Conservation (phyloP, 2,113 vertebrate species). For the Rhea americana region DNA sequence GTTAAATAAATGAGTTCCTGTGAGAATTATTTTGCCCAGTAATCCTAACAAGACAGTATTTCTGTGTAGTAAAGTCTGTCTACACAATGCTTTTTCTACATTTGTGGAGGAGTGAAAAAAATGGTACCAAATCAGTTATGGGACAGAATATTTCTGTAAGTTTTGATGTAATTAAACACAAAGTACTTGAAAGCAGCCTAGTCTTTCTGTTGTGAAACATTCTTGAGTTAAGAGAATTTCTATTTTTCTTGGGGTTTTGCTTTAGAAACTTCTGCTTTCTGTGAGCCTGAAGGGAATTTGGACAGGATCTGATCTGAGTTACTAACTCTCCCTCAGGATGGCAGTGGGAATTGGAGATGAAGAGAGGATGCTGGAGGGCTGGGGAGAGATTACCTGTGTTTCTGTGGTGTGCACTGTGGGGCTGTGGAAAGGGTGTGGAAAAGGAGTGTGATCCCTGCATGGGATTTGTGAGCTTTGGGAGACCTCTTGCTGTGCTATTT, state of each 20-base stretch:
- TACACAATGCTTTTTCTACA: not conserved
- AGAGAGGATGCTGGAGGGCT: rapidly evolving
- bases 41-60: not conserved
- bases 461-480: not conserved
- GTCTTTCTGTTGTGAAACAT: rapidly evolving
- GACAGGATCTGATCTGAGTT: not conserved
- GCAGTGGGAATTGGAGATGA: rapidly evolving
- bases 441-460: not conserved
- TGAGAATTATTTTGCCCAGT: not conserved
- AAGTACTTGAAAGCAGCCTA: not conserved
- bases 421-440: not conserved
- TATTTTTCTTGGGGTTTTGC: not conserved
- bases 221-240: conserved; percentile 12
- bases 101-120: rapidly evolving
- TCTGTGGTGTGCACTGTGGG: not conserved
- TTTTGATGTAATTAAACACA: not conserved
- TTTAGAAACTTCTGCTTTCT: conserved; percentile 17
- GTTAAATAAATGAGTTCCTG: not conserved
- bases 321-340: rapidly evolving
- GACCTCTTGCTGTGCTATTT: not conserved
- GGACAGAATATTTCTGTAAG: not conserved
- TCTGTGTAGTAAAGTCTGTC: not conserved
- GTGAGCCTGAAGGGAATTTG: not conserved
- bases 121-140: not conserved
- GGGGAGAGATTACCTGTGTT: not conserved